Conservation (phyloP, 92 coral and sea anemone genomes). For the Blastomussa wellsi region DNA sequence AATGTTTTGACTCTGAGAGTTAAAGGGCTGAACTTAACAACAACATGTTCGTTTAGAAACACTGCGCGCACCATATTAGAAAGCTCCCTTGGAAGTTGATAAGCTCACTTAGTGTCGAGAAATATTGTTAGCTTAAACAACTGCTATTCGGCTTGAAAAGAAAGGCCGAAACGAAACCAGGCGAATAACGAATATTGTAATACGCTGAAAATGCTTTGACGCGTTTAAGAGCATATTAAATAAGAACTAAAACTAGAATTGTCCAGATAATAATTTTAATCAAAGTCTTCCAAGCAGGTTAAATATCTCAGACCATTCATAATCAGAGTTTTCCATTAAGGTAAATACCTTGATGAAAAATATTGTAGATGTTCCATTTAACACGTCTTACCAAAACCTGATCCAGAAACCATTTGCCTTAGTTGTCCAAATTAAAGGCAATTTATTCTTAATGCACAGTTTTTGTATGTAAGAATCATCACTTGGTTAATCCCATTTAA, state of each 20-base stretch:
- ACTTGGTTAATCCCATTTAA: constrained; percentile 4
- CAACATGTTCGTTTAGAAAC: background rate
- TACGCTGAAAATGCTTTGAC: no score
- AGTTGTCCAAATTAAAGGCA: background rate
- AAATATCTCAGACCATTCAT: background rate
- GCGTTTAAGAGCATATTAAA: background rate
- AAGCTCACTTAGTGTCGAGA: no score
- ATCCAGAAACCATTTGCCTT: background rate
- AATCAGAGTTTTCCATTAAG: background rate
- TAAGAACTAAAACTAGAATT: background rate
- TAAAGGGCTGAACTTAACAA: background rate
- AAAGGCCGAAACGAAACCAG: background rate
- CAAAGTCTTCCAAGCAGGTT: background rate
- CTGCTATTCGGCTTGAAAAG: background rate
- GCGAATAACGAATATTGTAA: background rate
- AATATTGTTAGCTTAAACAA: background rate
- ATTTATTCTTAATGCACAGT: constrained; percentile 2
- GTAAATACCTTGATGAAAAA: background rate
- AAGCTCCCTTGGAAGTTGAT: no score
- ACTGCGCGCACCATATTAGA: no score
- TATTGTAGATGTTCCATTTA: background rate
- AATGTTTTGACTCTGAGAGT: background rate
- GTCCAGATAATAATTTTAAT: background rate
- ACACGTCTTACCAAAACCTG: background rate
- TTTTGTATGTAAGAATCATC: background rate